Evolutionary conservation across 2,888 invertebrate species (phyloP).

Genomic region (Caenorhabditis drosophilae): DNA sequence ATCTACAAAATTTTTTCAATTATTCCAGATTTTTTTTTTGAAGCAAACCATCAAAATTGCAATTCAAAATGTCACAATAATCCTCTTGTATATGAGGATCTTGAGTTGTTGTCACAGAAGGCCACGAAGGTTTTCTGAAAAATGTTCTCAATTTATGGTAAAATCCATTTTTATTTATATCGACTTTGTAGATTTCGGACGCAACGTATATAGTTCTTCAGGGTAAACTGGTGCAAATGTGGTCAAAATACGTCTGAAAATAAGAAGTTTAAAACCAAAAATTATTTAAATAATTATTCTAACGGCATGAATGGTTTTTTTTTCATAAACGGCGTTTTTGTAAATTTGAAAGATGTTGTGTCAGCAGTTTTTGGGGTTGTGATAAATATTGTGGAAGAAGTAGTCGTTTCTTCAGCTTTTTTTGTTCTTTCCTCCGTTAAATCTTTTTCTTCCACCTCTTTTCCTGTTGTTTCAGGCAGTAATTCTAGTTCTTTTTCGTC

Average conservation of each 20-base stretch:
- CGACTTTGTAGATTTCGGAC: slow-evolving; percentile 4
- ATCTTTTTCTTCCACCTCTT: slow-evolving; percentile 5
- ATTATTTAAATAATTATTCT: background rate
- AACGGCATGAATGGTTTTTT: slow-evolving; percentile 16
- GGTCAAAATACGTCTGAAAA: slow-evolving; percentile 16
- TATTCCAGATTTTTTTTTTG: background rate
- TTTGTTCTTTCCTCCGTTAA: background rate
- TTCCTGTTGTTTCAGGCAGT: slow-evolving; percentile 1
- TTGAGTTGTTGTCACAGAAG: slow-evolving; percentile 24
- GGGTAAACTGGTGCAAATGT: slow-evolving; percentile 34
- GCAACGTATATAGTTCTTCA: slow-evolving; percentile 10
- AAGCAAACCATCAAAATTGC: slow-evolving; percentile 65
- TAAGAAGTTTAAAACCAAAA: background rate
- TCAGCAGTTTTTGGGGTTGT: slow-evolving; percentile 3
- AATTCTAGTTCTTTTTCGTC: slow-evolving; percentile 2
- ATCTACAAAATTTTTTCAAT: slow-evolving; percentile 41
- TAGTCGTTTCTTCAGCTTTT: slow-evolving; percentile 1
- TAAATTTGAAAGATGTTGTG: slow-evolving; percentile 17
- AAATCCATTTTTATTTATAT: background rate
- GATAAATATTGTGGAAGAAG: slow-evolving; percentile 3
- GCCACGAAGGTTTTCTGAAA: slow-evolving; percentile 31
- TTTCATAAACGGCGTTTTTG: slow-evolving; percentile 29
- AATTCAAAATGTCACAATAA: slow-evolving; percentile 64
- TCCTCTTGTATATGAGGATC: slow-evolving; percentile 43
- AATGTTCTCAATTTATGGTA: background rate